Base-by-base conservation (phyloP, 2,888 invertebrate genomes). In the Falcaria lacertinaria region DNA sequence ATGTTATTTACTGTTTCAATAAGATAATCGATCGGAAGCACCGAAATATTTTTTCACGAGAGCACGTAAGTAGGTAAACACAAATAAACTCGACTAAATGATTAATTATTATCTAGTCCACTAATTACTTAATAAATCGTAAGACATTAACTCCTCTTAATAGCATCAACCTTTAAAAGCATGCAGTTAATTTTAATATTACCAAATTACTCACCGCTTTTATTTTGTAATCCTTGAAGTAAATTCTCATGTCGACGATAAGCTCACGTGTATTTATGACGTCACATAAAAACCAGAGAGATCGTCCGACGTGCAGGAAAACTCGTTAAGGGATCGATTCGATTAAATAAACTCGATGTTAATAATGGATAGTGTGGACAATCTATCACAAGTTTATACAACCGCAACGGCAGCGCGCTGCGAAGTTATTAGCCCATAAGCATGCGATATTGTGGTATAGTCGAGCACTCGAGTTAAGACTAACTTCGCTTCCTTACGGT, bases 191-290 rank as follows among this genome's bases (percentile, higher is more conserved):
- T 11, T 28, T 7, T 11, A 11, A 28, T 3, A 14, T 7, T 4
- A 17, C 13, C 19, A 22, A 22, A 22, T 22, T 22, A 80, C 87
- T 87, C 50, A 89, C 88, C 88, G 76, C 61, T 69, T 80, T 80
- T 37, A 74, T 58, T 52, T 79, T 84, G 57, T 79, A 78, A 50
- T 88, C 88, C 71, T 86, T 88, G 70, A 87, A 87, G 65, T 89
- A 88, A 51, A 89, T 79, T 64, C 86, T 74, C 88, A 89, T 88
- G 11, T 28, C 28, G 28, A 28, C 28, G 28, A 28, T 28, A 22
- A 52, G 64, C 80, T 87, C 88, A 69, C 74, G 70, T 76, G 74
- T 62, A n/a, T 79, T 69, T 88, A 88, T 85, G 86, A 60, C 50
- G 44, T 64, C 55, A 71, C 87, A 88, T 89, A 89, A 78, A 73